Conservation (phyloP, 2,797 vertebrate species). For the Rachycentron canadum region DNA sequence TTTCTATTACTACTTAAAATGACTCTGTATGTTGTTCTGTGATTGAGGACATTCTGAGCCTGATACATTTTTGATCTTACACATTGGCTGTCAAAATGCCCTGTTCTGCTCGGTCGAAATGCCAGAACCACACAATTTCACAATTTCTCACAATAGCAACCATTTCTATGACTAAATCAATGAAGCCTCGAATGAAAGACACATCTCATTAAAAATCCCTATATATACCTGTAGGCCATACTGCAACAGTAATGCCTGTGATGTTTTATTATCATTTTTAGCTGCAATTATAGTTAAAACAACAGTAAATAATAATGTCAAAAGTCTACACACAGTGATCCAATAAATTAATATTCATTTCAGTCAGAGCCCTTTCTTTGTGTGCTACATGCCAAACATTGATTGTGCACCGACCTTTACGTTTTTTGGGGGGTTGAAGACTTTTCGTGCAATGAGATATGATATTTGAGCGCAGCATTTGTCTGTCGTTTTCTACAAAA, state of each 20-base stretch:
- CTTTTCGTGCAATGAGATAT: background rate
- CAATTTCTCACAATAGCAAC: conserved; percentile 1
- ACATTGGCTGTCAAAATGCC: background rate
- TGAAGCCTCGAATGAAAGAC: background rate
- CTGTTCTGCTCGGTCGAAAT: background rate
- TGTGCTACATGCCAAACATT: background rate
- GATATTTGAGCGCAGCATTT: background rate
- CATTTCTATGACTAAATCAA: background rate
- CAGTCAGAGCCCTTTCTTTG: background rate
- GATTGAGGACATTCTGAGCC: background rate
- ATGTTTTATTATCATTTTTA: background rate
- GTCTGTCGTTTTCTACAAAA: background rate
- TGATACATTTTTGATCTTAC: background rate
- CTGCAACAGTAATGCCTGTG: background rate
- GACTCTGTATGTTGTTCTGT: background rate
- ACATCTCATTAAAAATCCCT: background rate
- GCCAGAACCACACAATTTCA: background rate
- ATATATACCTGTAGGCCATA: background rate
- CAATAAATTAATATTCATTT: background rate
- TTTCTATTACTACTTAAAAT: background rate
- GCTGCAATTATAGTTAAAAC: background rate
- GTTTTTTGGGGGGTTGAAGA: background rate
- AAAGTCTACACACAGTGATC: background rate
- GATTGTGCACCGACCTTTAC: background rate
- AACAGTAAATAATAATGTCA: background rate